A percentile compares a stretch with the other conserved stretches of the same genome.
Evolutionary conservation across 2,113 vertebrate genomes (phyloP).

Genomic region (Macroglossus sobrinus): DNA sequence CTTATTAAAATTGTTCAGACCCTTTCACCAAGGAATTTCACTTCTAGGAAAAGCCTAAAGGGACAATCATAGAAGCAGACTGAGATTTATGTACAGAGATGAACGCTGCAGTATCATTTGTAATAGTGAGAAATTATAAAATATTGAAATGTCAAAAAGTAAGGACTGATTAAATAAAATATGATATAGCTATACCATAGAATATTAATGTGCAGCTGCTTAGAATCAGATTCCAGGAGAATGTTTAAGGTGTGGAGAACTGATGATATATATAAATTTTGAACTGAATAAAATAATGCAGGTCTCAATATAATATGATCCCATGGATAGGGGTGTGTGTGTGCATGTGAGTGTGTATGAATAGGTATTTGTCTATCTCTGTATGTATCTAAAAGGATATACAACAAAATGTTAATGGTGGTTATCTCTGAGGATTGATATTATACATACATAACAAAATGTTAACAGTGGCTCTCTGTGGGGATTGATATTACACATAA

Average conservation of each 20-base stretch:
- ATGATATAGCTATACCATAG: slow-evolving; percentile 4
- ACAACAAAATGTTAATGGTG: neutral
- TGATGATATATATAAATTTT: neutral
- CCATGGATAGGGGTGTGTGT: no score
- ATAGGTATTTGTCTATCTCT: neutral
- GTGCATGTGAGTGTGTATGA: no score
- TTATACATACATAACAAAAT: neutral
- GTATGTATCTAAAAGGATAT: neutral
- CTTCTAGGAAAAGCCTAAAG: slow-evolving; percentile 31
- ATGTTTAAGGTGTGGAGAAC: neutral
- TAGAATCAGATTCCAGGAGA: neutral
- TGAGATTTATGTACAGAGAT: slow-evolving; percentile 57
- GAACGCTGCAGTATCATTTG: slow-evolving; percentile 25
- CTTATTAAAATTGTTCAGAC: slow-evolving; percentile 41
- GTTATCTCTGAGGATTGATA: neutral
- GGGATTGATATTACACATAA: neutral
- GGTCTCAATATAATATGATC: neutral
- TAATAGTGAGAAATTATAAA: slow-evolving; percentile 57
- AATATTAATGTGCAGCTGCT: slow-evolving; percentile 44
- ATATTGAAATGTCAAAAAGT: slow-evolving; percentile 45
- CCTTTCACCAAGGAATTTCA: slow-evolving; percentile 44
- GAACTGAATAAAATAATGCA: slow-evolving; percentile 1
- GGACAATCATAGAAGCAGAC: neutral
- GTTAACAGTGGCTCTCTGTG: neutral
- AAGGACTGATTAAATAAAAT: slow-evolving; percentile 53